Conservation (phyloP, 2,113 vertebrate species). For the Saccopteryx bilineata region DNA sequence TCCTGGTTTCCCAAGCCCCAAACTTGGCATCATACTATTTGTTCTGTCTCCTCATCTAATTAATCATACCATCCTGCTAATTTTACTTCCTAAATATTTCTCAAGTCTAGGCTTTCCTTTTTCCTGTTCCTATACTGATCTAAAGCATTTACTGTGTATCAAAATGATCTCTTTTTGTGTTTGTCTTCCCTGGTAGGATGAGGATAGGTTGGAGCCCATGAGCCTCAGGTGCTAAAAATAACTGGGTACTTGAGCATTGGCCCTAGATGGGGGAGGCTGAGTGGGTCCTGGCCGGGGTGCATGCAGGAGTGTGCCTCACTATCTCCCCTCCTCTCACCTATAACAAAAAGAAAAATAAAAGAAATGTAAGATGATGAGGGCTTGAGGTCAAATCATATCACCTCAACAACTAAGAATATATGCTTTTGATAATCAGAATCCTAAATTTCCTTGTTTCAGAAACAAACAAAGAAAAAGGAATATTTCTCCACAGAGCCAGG, state of each 20-base stretch:
- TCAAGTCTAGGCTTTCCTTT: background rate
- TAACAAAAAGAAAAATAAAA: too few species aligned
- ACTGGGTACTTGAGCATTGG: too few species aligned
- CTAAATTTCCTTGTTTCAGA: background rate
- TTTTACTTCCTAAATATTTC: background rate
- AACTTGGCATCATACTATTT: background rate
- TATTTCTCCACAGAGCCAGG: background rate
- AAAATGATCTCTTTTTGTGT: constrained; percentile 3
- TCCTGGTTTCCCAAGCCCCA: background rate
- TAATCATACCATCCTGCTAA: background rate
- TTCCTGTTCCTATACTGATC: background rate
- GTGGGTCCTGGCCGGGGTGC: too few species aligned
- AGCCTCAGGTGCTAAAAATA: too few species aligned
- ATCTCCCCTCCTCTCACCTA: too few species aligned
- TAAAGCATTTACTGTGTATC: background rate
- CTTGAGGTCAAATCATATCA: background rate
- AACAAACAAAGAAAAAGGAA: constrained; percentile 9
- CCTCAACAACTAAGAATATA: background rate
- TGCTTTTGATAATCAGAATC: background rate
- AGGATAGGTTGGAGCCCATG: too few species aligned
- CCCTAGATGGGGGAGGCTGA: too few species aligned
- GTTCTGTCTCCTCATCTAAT: background rate
- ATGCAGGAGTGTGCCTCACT: too few species aligned
- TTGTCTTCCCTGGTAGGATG: background rate
- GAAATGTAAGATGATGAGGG: background rate